These are phyloP conservation scores for Thryonomys swinderianus DNA, from an alignment of 2,113 vertebrate genomes.

Conservation along the genomic window DNA sequence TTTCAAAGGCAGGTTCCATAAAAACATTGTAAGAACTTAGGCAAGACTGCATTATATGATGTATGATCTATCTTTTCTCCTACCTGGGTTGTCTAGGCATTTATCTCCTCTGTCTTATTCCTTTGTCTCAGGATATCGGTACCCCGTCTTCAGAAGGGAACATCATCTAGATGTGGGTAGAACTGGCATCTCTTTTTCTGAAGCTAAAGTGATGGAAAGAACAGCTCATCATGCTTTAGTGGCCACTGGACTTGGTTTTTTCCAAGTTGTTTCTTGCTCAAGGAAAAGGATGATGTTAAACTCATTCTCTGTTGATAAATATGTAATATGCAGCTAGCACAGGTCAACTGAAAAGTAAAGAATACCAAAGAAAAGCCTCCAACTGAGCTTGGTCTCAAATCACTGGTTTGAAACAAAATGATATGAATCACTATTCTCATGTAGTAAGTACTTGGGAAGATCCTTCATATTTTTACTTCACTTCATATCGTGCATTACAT, in stretches of 20 bases:
- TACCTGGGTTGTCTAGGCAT: not conserved
- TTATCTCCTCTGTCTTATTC: not conserved
- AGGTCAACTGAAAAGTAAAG: not conserved
- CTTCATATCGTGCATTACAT: not conserved
- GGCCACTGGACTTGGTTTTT: not conserved
- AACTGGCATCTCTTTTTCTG: not conserved
- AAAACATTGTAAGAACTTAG: not conserved
- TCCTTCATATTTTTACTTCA: not conserved
- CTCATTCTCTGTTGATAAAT: not conserved
- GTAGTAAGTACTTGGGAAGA: no score
- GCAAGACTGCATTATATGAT: not conserved
- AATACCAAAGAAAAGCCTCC: not conserved
- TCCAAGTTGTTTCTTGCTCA: not conserved
- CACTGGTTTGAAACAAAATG: not conserved
- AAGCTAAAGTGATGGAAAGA: not conserved
- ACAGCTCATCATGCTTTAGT: not conserved
- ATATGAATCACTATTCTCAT: not conserved
- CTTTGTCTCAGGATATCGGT: no score
- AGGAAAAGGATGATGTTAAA: not conserved
- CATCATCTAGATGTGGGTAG: no score
- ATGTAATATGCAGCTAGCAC: not conserved
- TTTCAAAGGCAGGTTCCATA: not conserved
- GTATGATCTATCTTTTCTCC: fast-evolving
- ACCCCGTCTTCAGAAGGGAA: not conserved
- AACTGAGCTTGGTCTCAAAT: not conserved